phyloP scores from a whole-genome alignment of 37 sponge, comb jelly and placozoan species.

The Cladorhizidae sp. region DNA sequence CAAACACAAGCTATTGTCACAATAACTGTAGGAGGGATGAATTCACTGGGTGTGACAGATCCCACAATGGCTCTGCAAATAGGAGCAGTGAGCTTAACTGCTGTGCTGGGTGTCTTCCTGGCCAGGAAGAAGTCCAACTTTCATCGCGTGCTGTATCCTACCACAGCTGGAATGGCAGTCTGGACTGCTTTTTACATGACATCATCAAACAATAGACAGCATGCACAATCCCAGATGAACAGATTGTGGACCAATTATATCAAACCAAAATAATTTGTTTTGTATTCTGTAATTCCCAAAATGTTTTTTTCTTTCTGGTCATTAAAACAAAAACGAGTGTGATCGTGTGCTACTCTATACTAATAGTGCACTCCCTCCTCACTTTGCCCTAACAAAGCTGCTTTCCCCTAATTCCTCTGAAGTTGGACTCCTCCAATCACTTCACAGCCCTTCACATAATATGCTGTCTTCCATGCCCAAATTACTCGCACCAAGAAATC shows the following conservation, averaged over 20 bases:
- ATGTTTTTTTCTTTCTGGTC: no score
- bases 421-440: no score
- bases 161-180: slow-evolving; percentile 13
- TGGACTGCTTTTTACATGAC: slow-evolving; percentile 24
- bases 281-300: no score
- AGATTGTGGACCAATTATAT: background rate
- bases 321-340: no score
- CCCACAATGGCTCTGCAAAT: background rate
- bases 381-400: no score
- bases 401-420: no score
- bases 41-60: background rate
- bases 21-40: background rate
- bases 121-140: slow-evolving; percentile 39
- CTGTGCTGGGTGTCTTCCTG: slow-evolving; percentile 14
- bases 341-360: no score
- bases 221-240: background rate
- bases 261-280: background rate
- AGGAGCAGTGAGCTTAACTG: slow-evolving; percentile 24
- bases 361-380: no score
- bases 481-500: no score
- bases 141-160: slow-evolving; percentile 15
- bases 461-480: no score
- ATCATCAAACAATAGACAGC: background rate
- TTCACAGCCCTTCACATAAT: no score
- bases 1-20: background rate